Evolutionary conservation across 2,888 invertebrate species (phyloP).

Genomic region (Sicus ferrugineus): DNA sequence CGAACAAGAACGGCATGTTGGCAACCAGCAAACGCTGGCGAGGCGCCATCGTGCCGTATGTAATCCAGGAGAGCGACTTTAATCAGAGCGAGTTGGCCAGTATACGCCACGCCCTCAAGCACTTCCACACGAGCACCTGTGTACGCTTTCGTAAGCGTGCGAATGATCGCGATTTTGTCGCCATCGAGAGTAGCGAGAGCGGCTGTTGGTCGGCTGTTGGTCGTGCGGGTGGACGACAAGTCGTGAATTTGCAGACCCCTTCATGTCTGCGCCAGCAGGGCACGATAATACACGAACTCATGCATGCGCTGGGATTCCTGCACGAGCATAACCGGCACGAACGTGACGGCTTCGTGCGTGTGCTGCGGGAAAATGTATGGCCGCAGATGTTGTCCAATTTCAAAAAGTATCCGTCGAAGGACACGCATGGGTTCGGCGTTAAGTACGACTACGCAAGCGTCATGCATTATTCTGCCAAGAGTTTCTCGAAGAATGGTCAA

Average conservation of each 20-base stretch:
- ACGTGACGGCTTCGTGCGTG: slow-evolving; percentile 73
- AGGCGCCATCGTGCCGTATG: slow-evolving; percentile 74
- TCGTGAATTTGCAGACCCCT: slow-evolving; percentile 77
- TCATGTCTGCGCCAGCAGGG: slow-evolving; percentile 76
- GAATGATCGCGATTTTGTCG: slow-evolving; percentile 73
- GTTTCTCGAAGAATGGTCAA: slow-evolving; percentile 75
- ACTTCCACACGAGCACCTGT: slow-evolving; percentile 78
- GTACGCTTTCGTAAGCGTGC: slow-evolving; percentile 73
- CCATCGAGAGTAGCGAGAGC: slow-evolving; percentile 71
- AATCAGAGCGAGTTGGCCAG: slow-evolving; percentile 67
- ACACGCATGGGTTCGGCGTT: slow-evolving; percentile 71
- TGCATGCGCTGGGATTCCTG: slow-evolving; percentile 81
- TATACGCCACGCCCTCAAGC: slow-evolving; percentile 75
- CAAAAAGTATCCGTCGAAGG: slow-evolving; percentile 69
- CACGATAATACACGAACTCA: slow-evolving; percentile 79
- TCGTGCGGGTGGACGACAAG: slow-evolving; percentile 69
- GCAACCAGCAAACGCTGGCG: slow-evolving; percentile 71
- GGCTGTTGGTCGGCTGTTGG: slow-evolving; percentile 87
- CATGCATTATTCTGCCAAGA: slow-evolving; percentile 81
- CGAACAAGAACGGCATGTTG: slow-evolving; percentile 58
- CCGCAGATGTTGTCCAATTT: slow-evolving; percentile 74
- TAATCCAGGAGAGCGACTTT: slow-evolving; percentile 71
- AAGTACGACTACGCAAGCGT: slow-evolving; percentile 81
- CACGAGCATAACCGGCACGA: slow-evolving; percentile 84
- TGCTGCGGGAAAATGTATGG: slow-evolving; percentile 74